Base-by-base conservation (phyloP, 2,888 invertebrate species). In the Poecilobothrus nobilitatus region DNA sequence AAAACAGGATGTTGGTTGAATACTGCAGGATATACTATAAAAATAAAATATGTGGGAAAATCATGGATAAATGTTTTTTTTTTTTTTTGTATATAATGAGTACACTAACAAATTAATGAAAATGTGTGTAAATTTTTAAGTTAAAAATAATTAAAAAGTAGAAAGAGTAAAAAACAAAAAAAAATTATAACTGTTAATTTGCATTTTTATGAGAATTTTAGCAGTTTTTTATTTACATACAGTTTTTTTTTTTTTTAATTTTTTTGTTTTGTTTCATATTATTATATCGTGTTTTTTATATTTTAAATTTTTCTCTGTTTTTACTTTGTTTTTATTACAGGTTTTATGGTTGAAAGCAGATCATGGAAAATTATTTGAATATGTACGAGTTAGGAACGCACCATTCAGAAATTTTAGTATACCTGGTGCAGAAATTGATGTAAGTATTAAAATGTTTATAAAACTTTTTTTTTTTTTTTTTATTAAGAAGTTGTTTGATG, bases 361-460 rank as follows among this genome's bases (percentile, higher is more conserved):
- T 74, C 78, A 75, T 74, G 86, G 85, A 22, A 92, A 91, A 83
- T 89, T 92, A 83, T 90, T 91, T 81, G 90, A 91, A 83, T 92
- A 89, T 80, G 89, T 92, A 78, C 88, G 88, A 76, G 89, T 90
- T 74, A 84, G 92, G 71, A 89, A 86, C 78, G 91, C 91, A 73
- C 91, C 91, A 68, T 91, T 88, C 78, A 84, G 84, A 73, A 78
- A 88, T 79, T 88, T 86, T 77, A 85, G 86, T 62, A 87, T 86
- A 69, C 85, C 86, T n/a, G 91, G 91, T 71, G 90, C 89, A 68
- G 87, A 86, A 75, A 85, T 91, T 71, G 90, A 91, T 81, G 91
- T 91, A 83, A 89, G 90, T 87, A 27, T 27, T 4, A 27, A 76
- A 72, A 69, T 65, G 27, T 27, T 4, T 27, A 27, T 27, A 27